A percentile compares a stretch with the other conserved stretches of the same genome.
phyloP scores from a whole-genome alignment of 1,140 invertebrate genomes.

The Brachionus asplanchnoidis region DNA sequence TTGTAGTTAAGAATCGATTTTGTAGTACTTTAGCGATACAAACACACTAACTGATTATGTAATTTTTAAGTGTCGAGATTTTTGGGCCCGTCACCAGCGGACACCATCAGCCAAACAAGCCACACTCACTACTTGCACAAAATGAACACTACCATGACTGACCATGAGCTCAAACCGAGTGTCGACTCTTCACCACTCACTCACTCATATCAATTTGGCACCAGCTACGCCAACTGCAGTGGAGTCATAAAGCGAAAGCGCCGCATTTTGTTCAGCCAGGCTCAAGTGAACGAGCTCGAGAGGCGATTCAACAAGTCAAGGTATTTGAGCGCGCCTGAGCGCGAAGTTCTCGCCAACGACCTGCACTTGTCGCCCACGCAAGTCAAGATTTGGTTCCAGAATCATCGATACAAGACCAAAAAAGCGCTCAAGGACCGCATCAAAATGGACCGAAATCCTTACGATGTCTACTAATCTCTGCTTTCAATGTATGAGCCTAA shows the following conservation, averaged over 20 bases:
- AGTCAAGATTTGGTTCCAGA: conserved; percentile 96
- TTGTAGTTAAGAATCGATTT: conserved; percentile 22
- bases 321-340: conserved; percentile 87
- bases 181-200: not conserved
- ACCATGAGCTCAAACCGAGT: not conserved
- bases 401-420: conserved; percentile 64
- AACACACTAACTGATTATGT: conserved; percentile 4
- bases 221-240: not conserved
- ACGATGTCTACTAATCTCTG: not conserved
- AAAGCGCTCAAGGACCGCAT: conserved; percentile 38
- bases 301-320: conserved; percentile 87
- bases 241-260: conserved; percentile 73
- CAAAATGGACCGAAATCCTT: not conserved
- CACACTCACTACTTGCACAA: not conserved
- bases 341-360: conserved; percentile 86
- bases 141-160: not conserved
- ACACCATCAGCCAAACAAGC: not conserved
- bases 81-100: not conserved
- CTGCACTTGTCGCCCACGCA: conserved; percentile 88
- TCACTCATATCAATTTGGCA: not conserved
- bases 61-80: conserved; percentile 38
- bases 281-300: conserved; percentile 91
- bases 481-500: not conserved
- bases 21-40: not conserved
- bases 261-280: conserved; percentile 91